phyloP scores from a whole-genome alignment of 2,113 vertebrate genomes.

The Seriola aureovittata region DNA sequence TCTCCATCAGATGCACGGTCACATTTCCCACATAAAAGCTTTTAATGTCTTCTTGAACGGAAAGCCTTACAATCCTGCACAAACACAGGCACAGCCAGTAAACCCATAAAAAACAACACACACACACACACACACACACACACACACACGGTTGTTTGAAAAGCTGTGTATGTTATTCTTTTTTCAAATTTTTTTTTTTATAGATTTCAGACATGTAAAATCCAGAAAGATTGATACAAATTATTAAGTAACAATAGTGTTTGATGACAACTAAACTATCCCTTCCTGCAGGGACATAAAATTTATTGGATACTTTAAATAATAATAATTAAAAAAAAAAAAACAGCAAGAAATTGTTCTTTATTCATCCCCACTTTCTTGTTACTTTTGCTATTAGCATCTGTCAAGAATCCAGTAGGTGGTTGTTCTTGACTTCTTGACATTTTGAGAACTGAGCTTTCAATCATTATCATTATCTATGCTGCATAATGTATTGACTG shows the following conservation, averaged over 20 bases:
- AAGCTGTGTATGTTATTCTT: background rate
- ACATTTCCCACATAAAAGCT: constrained; percentile 44
- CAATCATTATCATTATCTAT: background rate
- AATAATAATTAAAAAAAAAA: background rate
- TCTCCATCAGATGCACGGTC: constrained; percentile 20
- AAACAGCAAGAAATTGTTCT: background rate
- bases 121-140: background rate
- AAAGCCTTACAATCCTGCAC: constrained; percentile 50
- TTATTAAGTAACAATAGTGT: background rate
- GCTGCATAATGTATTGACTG: constrained; percentile 1
- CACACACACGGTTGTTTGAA: background rate
- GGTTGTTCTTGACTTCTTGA: constrained; percentile 8
- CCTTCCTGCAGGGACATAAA: background rate
- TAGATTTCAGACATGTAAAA: background rate
- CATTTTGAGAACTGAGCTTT: constrained; percentile 25
- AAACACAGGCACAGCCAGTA: constrained; percentile 54
- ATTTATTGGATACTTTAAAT: background rate
- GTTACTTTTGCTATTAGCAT: background rate
- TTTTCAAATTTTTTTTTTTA: too few species aligned
- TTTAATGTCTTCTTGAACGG: constrained; percentile 33
- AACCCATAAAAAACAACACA: constrained; percentile 13
- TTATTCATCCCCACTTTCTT: background rate
- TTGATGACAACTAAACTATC: background rate
- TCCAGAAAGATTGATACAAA: background rate
- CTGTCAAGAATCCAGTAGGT: background rate